Base-by-base conservation (phyloP, 1,140 invertebrate genomes). In the Proctacanthus coquilletti region DNA sequence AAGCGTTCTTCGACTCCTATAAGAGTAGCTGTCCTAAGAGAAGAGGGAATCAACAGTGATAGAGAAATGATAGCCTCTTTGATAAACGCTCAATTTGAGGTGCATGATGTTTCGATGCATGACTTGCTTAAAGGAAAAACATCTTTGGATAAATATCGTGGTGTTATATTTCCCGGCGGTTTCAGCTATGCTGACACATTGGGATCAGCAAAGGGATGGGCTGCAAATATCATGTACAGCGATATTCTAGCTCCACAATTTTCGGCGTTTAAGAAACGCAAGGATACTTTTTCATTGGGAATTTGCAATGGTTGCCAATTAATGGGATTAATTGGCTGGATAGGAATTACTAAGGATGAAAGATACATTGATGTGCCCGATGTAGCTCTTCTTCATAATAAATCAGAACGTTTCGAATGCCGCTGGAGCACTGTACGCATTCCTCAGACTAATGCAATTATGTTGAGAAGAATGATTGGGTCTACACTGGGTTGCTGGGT, bases 111-210 rank as follows among this genome's bases (percentile, higher is more conserved):
- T 0, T 87, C 85, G 1, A 89, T 93, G 81, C 80, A 84, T 46
- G 91, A 95, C 68, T 58, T 95, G 11, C 53, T 88, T 10, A 62
- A 66, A 21, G 69, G 72, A 42, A 68, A 70, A 42, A 66, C 84
- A 4, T 75, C 67, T 2, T 59, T 96, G 6, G 77, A 88, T 38
- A 56, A 66, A 11, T 98, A 96, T 62, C 70, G 76, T 43, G 94
- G 94, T 4, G 48, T 98, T 10, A 75, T 93, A 21, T 98, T 97
- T 52, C 92, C 93, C 3, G 94, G 94, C 27, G 94, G 94, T 11
- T 98, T 98, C 55, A 96, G 92, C 61, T 98, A 95, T 66, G 93
- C 89, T 21, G 93, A 98, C 66, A 94, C 95, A 2, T 64, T 96
- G 21, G 94, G 94, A 1, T 95, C 92, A 1, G 92, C 88, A 0